Conservation (phyloP, 1,140 invertebrate genomes). For the Neomicropteryx cornuta region DNA sequence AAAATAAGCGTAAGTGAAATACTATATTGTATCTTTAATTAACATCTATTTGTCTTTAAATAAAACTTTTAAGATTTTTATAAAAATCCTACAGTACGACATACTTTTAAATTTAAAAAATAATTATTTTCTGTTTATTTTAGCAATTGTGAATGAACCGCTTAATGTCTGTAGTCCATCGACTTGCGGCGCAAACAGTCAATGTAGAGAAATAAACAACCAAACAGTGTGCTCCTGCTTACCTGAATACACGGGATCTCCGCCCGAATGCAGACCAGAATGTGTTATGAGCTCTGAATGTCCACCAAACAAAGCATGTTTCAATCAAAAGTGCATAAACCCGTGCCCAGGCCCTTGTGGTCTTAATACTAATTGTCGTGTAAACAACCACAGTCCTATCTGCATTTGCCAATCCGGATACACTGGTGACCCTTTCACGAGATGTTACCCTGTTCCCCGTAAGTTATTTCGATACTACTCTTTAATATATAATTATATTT, state of each 20-base stretch:
- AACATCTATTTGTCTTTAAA: too few relatives aligned
- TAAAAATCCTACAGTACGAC: slow-evolving; percentile 5
- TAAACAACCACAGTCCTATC: slow-evolving; percentile 51
- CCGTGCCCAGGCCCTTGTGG: slow-evolving; percentile 57
- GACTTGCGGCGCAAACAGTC: slow-evolving; percentile 53
- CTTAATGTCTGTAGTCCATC: slow-evolving; percentile 49
- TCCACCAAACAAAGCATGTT: slow-evolving; percentile 43
- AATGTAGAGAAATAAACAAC: slow-evolving; percentile 43
- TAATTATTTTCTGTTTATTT: slow-evolving; percentile 19
- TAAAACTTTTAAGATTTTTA: slow-evolving; percentile 20
- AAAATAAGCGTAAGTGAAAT: slow-evolving; percentile 40
- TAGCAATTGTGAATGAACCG: slow-evolving; percentile 32
- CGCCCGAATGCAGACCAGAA: slow-evolving; percentile 52
- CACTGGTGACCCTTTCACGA: slow-evolving; percentile 44
- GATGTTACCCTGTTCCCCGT: slow-evolving; percentile 47
- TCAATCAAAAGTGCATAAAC: slow-evolving; percentile 55
- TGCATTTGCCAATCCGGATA: slow-evolving; percentile 40
- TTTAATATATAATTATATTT: slow-evolving; percentile 8
- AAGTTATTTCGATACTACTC: slow-evolving; percentile 25
- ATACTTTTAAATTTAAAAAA: slow-evolving; percentile 6
- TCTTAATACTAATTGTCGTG: slow-evolving; percentile 49
- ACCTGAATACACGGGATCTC: slow-evolving; percentile 46
- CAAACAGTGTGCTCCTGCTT: slow-evolving; percentile 49
- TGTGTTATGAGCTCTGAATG: slow-evolving; percentile 53
- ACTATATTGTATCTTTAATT: too few relatives aligned